Conservation (phyloP, 2,888 invertebrate species). For the Nipponacmea schrenckii region DNA sequence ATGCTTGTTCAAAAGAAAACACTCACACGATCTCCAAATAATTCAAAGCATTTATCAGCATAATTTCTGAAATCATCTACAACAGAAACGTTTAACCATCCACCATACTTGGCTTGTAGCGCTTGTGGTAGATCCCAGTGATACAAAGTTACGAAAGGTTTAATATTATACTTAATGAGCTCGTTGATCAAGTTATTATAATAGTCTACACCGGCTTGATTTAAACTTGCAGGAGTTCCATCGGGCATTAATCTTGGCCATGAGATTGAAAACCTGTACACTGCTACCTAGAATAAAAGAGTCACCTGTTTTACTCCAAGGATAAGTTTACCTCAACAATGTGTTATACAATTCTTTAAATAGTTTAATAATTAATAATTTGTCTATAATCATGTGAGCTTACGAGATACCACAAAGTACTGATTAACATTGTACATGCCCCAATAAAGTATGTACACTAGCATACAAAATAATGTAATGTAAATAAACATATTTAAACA, state of each 20-base stretch:
- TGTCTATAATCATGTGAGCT: too few species aligned
- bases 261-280: constrained; percentile 71
- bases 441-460: too few species aligned
- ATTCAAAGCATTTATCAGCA: constrained; percentile 54
- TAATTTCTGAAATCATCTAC: constrained; percentile 60
- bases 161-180: constrained; percentile 73
- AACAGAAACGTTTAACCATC: constrained; percentile 54
- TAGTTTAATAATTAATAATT: too few species aligned
- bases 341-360: too few species aligned
- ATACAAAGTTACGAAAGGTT: constrained; percentile 73
- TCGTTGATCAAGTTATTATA: constrained; percentile 81
- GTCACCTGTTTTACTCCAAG: too few species aligned
- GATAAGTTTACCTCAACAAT: too few species aligned
- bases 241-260: constrained; percentile 82
- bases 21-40: constrained; percentile 58
- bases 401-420: too few species aligned
- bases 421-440: too few species aligned
- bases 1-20: background rate
- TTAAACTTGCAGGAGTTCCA: constrained; percentile 71
- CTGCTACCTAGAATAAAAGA: constrained; percentile 41
- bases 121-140: constrained; percentile 66
- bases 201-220: constrained; percentile 78
- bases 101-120: constrained; percentile 64
- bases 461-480: too few species aligned
- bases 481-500: too few species aligned